Conservation (phyloP, 2,888 invertebrate genomes). For the Euclidia mi region DNA sequence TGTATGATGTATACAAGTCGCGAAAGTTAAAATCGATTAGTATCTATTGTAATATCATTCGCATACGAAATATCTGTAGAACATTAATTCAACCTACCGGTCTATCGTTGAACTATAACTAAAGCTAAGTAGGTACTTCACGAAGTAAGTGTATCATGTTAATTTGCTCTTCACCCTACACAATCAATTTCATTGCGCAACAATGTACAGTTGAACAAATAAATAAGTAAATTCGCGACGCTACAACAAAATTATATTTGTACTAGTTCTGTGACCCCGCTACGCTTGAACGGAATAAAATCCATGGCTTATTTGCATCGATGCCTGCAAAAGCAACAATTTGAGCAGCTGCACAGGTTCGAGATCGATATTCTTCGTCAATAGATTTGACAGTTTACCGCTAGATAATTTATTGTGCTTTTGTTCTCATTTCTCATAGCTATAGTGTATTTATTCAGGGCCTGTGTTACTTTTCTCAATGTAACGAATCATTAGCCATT, state of each 20-base stretch:
- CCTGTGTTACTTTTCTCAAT: conserved; percentile 31
- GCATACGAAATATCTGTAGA: too few relatives aligned
- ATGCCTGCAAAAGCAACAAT: conserved; percentile 66
- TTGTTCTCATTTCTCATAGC: conserved; percentile 49
- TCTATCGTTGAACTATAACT: too few relatives aligned
- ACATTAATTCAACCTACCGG: too few relatives aligned
- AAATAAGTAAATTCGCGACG: conserved; percentile 60
- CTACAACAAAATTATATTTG: conserved; percentile 74
- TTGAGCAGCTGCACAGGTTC: conserved; percentile 60
- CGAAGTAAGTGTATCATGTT: too few relatives aligned
- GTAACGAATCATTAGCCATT: conserved; percentile 6
- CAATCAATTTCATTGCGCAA: conserved; percentile 31
- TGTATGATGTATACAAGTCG: too few relatives aligned
- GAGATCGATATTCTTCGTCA: conserved; percentile 40
- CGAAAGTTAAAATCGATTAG: too few relatives aligned
- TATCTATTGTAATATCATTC: too few relatives aligned
- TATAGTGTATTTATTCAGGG: conserved; percentile 35
- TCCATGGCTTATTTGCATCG: conserved; percentile 75
- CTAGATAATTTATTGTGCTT: conserved; percentile 48
- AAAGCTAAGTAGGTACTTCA: too few relatives aligned
- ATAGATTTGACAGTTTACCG: conserved; percentile 48
- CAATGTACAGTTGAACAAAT: conserved; percentile 45
- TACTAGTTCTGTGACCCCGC: conserved; percentile 87
- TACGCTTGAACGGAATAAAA: conserved; percentile 82
- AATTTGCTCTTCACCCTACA: too few relatives aligned